phyloP scores from a whole-genome alignment of 2,113 vertebrate species.

The Mixornis gularis region DNA sequence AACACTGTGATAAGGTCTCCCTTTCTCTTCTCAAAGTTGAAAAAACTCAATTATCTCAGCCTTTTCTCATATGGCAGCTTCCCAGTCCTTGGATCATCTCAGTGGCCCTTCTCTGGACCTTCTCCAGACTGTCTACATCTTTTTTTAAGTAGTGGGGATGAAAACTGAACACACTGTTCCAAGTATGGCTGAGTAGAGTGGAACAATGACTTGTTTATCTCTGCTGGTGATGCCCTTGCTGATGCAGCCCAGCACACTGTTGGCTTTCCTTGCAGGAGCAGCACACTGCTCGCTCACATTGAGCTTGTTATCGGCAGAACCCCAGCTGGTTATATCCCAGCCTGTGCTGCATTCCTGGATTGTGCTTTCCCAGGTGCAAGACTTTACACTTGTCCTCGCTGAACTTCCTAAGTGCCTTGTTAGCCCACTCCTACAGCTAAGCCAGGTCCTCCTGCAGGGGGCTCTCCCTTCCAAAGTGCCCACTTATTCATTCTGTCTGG shows the following conservation, averaged over 20 bases:
- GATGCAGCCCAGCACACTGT: background rate
- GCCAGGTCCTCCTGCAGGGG: background rate
- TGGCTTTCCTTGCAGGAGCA: background rate
- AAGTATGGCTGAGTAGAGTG: background rate
- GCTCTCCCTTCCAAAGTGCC: background rate
- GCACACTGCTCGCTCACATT: accelerated
- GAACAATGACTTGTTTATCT: background rate
- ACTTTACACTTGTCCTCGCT: background rate
- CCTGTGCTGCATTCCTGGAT: background rate
- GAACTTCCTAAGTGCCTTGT: background rate
- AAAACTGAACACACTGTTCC: background rate
- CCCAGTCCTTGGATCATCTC: background rate
- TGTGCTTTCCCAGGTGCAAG: background rate
- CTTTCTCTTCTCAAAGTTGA: background rate
- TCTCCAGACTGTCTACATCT: background rate
- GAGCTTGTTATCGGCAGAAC: background rate
- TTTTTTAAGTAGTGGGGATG: background rate
- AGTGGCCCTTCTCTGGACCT: background rate
- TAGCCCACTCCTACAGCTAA: background rate
- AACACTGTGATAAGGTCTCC: background rate
- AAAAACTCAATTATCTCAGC: background rate
- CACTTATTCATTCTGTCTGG: background rate
- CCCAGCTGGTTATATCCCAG: background rate
- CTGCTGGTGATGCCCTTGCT: background rate
- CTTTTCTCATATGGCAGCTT: background rate